Conservation (phyloP, 2,888 invertebrate genomes). For the Drosophila neutralis region DNA sequence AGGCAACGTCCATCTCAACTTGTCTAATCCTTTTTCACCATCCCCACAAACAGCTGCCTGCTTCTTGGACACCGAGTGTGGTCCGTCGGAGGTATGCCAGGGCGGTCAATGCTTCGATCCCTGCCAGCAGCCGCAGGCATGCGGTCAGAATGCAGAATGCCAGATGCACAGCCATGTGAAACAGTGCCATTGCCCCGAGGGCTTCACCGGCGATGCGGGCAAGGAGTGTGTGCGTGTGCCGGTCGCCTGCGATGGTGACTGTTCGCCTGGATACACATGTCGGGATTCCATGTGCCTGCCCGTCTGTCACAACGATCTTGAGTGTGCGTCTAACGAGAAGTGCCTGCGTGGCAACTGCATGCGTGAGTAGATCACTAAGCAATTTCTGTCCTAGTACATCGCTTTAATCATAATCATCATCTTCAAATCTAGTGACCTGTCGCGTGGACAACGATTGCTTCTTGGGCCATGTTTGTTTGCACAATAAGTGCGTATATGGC, state of each 20-base stretch:
- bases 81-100: constrained; percentile 90
- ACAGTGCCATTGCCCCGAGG: constrained; percentile 92
- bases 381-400: neutral
- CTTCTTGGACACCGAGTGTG: constrained; percentile 92
- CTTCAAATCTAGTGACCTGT: constrained; percentile 88
- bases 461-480: constrained; percentile 94
- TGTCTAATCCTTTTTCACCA: constrained; percentile 27
- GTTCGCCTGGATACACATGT: constrained; percentile 90
- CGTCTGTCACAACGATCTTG: constrained; percentile 90
- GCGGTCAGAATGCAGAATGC: constrained; percentile 94
- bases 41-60: constrained; percentile 88
- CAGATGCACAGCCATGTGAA: constrained; percentile 89
- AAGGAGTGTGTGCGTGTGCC: constrained; percentile 95
- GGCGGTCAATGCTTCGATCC: constrained; percentile 93
- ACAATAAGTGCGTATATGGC: constrained; percentile 93
- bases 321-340: constrained; percentile 95
- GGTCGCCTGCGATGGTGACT: constrained; percentile 91
- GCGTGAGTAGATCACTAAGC: constrained; percentile 86
- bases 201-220: constrained; percentile 93
- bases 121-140: constrained; percentile 90
- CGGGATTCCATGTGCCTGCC: constrained; percentile 93
- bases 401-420: neutral
- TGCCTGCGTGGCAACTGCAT: constrained; percentile 93
- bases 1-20: neutral
- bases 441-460: constrained; percentile 96